Base-by-base conservation (phyloP, 2,888 invertebrate genomes). In the Holacanthella duospinosa region DNA sequence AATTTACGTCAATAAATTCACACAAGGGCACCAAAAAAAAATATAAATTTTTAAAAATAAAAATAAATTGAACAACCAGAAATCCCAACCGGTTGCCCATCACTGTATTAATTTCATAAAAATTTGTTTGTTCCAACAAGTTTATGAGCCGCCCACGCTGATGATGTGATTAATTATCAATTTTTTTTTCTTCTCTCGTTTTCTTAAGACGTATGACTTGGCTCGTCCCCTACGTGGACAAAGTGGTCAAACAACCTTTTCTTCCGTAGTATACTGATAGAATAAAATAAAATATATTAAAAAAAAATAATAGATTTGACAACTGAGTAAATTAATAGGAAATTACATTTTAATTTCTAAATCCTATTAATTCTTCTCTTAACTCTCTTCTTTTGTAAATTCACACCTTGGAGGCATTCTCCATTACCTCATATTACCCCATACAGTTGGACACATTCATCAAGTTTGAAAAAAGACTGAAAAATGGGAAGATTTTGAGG, bases 241-340 rank as follows among this genome's bases (percentile, higher is more conserved):
- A 64, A 66, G 64, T 64, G 66, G 66, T 64, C 66, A 66, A 64
- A 66, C 66, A 55, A 29, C 64, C 66, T 66, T 62, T 55, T 59
- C 12, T 26, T 59, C 28, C 26, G 4, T 59, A 2, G 25, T 48
- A 16, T 55, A 24, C 27, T 55, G 27, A 26, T 6, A n/a, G 6
- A 24, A 53, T 53, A 53, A 53, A n/a, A n/a, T n/a, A n/a, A n/a
- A n/a, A 53, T 53, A 12, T 53, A n/a, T n/a, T 25, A 55, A 27
- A 55, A 26, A 16, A n/a, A 53, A 53, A 12, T 53, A 24, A 53
- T 55, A 21, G n/a, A n/a, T 48, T 36, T 36, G 36, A 36, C 36
- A 36, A 12, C 36, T 36, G 36, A 12, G 36, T 6, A 36, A 36
- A 36, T 36, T 36, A 36, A 36, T 48, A 48, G 21, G 48, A 48